phyloP scores from a whole-genome alignment of 2,888 invertebrate genomes.

The Gordius sp. region DNA sequence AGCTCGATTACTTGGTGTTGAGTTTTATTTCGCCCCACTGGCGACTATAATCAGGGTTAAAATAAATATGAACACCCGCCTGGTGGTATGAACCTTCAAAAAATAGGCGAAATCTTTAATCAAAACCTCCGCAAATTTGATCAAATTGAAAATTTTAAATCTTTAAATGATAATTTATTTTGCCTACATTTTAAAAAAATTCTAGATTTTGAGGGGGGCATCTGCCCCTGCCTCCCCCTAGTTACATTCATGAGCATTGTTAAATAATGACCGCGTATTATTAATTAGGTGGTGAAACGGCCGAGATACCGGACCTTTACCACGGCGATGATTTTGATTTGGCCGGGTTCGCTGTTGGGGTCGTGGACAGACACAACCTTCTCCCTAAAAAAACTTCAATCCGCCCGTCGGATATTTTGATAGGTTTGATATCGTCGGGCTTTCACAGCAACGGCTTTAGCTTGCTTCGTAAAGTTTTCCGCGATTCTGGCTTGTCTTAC shows the following conservation, averaged over 20 bases:
- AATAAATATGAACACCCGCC: too few relatives aligned
- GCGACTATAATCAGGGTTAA: too few relatives aligned
- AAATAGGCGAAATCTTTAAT: too few relatives aligned
- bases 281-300: conserved; percentile 80
- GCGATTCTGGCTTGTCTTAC: conserved; percentile 39
- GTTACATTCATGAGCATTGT: too few relatives aligned
- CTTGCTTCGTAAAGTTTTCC: conserved; percentile 50
- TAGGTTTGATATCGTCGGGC: conserved; percentile 63
- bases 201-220: background rate
- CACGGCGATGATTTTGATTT: conserved; percentile 60
- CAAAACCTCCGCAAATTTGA: too few relatives aligned
- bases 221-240: background rate
- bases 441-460: conserved; percentile 84
- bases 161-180: too few relatives aligned
- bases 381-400: conserved; percentile 34
- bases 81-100: too few relatives aligned
- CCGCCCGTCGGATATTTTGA: conserved; percentile 44
- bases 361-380: conserved; percentile 48
- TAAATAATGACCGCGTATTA: too few relatives aligned
- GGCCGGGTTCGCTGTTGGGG: conserved; percentile 80
- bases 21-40: too few relatives aligned
- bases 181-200: too few relatives aligned
- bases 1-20: too few relatives aligned
- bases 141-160: too few relatives aligned
- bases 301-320: conserved; percentile 89